Evolutionary conservation across 2,888 invertebrate genomes (phyloP).

Genomic region (Eubasilissa splendida): DNA sequence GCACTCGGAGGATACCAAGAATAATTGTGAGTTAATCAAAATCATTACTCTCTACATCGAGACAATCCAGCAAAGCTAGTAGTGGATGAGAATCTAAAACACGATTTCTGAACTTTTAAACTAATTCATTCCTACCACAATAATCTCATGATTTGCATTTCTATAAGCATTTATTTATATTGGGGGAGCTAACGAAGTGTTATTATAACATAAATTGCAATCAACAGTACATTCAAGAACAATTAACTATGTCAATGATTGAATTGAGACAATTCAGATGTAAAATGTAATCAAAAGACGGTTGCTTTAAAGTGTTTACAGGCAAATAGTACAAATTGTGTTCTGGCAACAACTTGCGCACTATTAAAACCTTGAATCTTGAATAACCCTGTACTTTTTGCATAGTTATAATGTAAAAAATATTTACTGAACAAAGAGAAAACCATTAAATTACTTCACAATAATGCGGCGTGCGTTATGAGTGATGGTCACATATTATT

Average conservation of each 20-base stretch:
- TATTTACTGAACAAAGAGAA: background rate
- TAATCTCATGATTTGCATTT: slow-evolving; percentile 45
- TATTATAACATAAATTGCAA: slow-evolving; percentile 38
- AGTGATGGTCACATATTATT: too few relatives aligned
- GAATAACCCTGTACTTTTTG: slow-evolving; percentile 19
- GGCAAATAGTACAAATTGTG: too few relatives aligned
- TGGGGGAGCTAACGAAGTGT: slow-evolving; percentile 31
- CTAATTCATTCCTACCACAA: slow-evolving; percentile 35
- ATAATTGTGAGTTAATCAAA: too few relatives aligned
- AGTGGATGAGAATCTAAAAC: slow-evolving; percentile 14
- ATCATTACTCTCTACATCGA: too few relatives aligned
- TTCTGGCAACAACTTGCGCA: background rate
- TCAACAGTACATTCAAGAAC: slow-evolving; percentile 25
- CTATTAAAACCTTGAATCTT: background rate
- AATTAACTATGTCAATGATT: slow-evolving; percentile 39
- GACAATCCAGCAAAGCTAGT: slow-evolving; percentile 7
- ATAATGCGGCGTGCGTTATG: too few relatives aligned
- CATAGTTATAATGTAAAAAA: slow-evolving; percentile 12
- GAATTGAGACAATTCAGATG: slow-evolving; percentile 18
- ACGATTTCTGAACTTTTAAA: slow-evolving; percentile 13
- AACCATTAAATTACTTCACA: too few relatives aligned
- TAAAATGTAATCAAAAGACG: background rate
- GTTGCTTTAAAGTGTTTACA: too few relatives aligned
- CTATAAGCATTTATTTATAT: slow-evolving; percentile 46
- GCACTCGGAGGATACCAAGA: too few relatives aligned